Evolutionary conservation across 2,888 invertebrate genomes (phyloP).

Genomic region (Sarcophaga caerulescens): DNA sequence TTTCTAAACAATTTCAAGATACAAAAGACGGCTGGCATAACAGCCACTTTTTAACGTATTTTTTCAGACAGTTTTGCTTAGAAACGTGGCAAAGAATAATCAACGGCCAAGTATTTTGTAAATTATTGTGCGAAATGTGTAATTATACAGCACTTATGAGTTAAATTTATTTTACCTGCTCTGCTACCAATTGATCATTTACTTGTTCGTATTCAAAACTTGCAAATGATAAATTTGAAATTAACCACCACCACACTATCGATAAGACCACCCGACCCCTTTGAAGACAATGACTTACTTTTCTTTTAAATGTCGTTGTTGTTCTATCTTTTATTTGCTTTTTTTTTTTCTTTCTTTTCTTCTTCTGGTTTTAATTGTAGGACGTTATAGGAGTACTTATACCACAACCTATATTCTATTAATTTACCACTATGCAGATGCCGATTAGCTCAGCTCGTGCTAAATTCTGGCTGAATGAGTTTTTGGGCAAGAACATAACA

Average conservation of each 20-base stretch:
- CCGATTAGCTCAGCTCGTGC: constrained; percentile 68
- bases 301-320: constrained; percentile 1
- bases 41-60: neutral
- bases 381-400: constrained; percentile 9
- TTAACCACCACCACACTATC: neutral
- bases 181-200: neutral
- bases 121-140: constrained; percentile 41
- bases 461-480: constrained; percentile 35
- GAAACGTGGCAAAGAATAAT: neutral
- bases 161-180: constrained; percentile 1
- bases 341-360: neutral
- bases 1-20: constrained; percentile 12
- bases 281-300: constrained; percentile 9
- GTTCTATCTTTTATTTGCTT: constrained; percentile 15
- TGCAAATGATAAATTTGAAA: neutral
- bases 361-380: no score
- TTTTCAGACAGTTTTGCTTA: neutral
- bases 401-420: constrained; percentile 49
- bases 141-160: constrained; percentile 8
- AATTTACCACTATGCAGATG: constrained; percentile 61
- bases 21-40: neutral
- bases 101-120: neutral
- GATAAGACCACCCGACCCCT: neutral
- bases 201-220: neutral
- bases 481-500: constrained; percentile 50